Evolutionary conservation across 2,113 vertebrate genomes (phyloP), one percentile per base, ranked within the genome.

Genomic region (Nothoprocta pentlandii): DNA sequence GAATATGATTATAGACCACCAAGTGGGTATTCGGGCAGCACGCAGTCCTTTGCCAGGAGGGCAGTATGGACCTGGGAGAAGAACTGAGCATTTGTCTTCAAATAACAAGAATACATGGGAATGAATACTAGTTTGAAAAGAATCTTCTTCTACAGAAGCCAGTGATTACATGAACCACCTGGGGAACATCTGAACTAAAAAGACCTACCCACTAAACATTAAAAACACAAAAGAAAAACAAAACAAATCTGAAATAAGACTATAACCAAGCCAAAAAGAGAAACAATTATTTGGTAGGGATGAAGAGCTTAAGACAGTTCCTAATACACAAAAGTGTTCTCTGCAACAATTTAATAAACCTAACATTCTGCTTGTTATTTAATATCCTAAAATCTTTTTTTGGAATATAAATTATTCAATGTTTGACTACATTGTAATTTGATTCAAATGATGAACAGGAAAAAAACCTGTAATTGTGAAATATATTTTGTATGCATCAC

Each of bases 391-490:
- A 80, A 66, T 93, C 69, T 95, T 94, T 92, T 94, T 4, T 46
- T 85, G 81, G 76, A 94, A 85, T 87, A 94, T 96, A 86, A 92
- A 95, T 97, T 94, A 97, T 95, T 95, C 91, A 96, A 68, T 28
- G 11, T 89, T 95, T 58, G 77, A 91, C 68, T 66, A 91, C 67
- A 44, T 76, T 86, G 44, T 92, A 92, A 94, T 94, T 95, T 89
- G 79, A 91, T 95, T 90, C 90, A 78, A 89, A 85, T 51, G 41
- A 90, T 41, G 63, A 97, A 92, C 54, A 22, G 49, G 73, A 84
- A 92, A 92, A 84, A 93, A 94, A 53, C 49, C 78, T 92, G 92
- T 90, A 86, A 96, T 91, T 92, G 83, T 93, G 68, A 88, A 93
- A 71, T 78, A 49, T 78, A 39, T 87, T 97, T 89, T 64, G 84